Percentiles rank a stretch among this genome's conserved stretches.
These are phyloP conservation scores for Gymnocheta viridis DNA, from an alignment of 2,888 invertebrate species.

Conservation along the genomic window DNA sequence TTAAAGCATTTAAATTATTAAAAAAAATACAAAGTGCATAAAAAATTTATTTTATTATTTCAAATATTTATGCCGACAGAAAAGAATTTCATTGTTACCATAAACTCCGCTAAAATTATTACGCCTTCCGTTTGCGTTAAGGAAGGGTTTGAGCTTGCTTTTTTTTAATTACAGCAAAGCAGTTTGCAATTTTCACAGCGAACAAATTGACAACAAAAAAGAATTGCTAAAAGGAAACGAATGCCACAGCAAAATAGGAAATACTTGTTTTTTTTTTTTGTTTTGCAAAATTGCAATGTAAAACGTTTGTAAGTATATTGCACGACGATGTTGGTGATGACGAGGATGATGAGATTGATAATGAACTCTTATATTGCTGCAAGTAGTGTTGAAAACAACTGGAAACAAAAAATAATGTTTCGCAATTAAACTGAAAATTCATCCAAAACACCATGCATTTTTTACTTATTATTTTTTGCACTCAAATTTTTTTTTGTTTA, in stretches of 20 bases:
- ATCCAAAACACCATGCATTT: slow-evolving; percentile 50
- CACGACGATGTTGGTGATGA: slow-evolving; percentile 29
- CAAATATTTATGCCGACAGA: slow-evolving; percentile 7
- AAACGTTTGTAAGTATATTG: slow-evolving; percentile 3
- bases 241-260: slow-evolving; percentile 57
- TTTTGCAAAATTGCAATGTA: slow-evolving; percentile 31
- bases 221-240: slow-evolving; percentile 50
- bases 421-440: slow-evolving; percentile 64
- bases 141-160: slow-evolving; percentile 50
- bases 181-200: slow-evolving; percentile 39
- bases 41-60: slow-evolving; percentile 41
- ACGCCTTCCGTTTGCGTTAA: slow-evolving; percentile 52
- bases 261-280: slow-evolving; percentile 30
- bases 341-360: slow-evolving; percentile 63
- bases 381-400: slow-evolving; percentile 55
- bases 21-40: not conserved
- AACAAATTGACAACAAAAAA: slow-evolving; percentile 25
- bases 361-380: slow-evolving; percentile 62
- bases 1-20: slow-evolving; percentile 22
- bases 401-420: slow-evolving; percentile 43
- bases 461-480: slow-evolving; percentile 15
- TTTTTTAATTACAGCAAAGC: slow-evolving; percentile 66
- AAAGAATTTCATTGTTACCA: slow-evolving; percentile 47
- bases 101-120: slow-evolving; percentile 52
- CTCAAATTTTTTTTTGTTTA: not conserved